Evolutionary conservation across 2,888 invertebrate genomes (phyloP).

Genomic region (Xanthorhoe spadicearia): DNA sequence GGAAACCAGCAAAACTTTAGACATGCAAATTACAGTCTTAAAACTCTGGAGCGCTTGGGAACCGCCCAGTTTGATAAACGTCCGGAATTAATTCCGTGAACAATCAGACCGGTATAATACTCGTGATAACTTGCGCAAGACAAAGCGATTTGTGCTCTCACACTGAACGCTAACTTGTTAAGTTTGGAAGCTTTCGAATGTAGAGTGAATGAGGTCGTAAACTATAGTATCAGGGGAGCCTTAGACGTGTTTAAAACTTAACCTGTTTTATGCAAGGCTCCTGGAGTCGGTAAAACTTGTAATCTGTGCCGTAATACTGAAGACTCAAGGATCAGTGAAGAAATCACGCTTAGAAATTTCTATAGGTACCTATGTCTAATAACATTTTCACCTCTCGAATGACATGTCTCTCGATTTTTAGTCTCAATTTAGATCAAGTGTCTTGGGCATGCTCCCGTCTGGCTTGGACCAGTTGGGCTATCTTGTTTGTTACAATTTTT

Average conservation of each 20-base stretch:
- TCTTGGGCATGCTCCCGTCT: too few species aligned
- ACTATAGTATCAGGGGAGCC: background rate
- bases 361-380: too few species aligned
- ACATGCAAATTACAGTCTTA: background rate
- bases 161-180: conserved; percentile 15
- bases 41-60: conserved; percentile 14
- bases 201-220: conserved; percentile 4
- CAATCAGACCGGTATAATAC: conserved; percentile 33
- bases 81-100: conserved; percentile 39
- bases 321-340: too few species aligned
- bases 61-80: conserved; percentile 23
- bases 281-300: too few species aligned
- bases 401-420: too few species aligned
- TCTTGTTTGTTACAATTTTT: too few species aligned
- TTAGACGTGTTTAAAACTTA: background rate
- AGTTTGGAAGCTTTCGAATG: conserved; percentile 4
- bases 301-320: too few species aligned
- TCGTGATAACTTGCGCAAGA: conserved; percentile 35
- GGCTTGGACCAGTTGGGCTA: too few species aligned
- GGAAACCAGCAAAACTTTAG: background rate
- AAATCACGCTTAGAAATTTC: too few species aligned
- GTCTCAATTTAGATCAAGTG: too few species aligned
- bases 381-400: too few species aligned
- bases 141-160: conserved; percentile 37
- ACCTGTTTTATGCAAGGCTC: background rate